Evolutionary conservation across 2,113 vertebrate genomes (phyloP).

Genomic region (Brachyhypopomus occidentalis): DNA sequence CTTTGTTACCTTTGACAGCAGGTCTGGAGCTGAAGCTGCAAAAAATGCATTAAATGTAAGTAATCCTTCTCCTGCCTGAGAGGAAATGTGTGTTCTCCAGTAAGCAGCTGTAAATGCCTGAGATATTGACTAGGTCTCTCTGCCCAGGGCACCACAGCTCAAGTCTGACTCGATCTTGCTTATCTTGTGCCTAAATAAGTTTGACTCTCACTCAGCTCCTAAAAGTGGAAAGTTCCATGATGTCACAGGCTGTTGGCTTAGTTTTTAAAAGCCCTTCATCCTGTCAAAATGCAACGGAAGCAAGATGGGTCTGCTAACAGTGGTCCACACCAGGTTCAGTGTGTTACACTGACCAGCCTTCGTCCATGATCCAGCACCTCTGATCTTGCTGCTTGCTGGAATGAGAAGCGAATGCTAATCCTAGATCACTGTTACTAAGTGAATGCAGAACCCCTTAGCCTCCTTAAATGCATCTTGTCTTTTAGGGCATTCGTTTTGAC

Average conservation of each 20-base stretch:
- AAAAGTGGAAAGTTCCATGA: conserved; percentile 48
- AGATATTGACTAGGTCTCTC: conserved; percentile 36
- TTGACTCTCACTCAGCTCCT: neutral
- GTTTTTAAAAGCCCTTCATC: conserved; percentile 31
- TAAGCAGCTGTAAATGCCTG: conserved; percentile 20
- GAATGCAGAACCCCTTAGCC: neutral
- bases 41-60: conserved; percentile 88
- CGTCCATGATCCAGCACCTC: neutral
- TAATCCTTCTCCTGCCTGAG: conserved; percentile 28
- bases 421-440: neutral
- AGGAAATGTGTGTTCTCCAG: conserved; percentile 2
- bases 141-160: conserved; percentile 7
- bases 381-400: neutral
- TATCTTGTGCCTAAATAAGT: conserved; percentile 20
- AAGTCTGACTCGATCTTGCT: conserved; percentile 15
- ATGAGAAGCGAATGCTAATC: neutral
- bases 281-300: conserved; percentile 35
- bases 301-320: conserved; percentile 1
- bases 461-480: neutral
- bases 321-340: neutral
- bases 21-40: conserved; percentile 84
- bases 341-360: neutral
- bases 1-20: conserved; percentile 88
- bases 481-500: conserved; percentile 84
- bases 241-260: conserved; percentile 1